These are phyloP conservation scores for Sphenopsis melanotis DNA, from an alignment of 2,797 vertebrate genomes.

Conservation along the genomic window DNA sequence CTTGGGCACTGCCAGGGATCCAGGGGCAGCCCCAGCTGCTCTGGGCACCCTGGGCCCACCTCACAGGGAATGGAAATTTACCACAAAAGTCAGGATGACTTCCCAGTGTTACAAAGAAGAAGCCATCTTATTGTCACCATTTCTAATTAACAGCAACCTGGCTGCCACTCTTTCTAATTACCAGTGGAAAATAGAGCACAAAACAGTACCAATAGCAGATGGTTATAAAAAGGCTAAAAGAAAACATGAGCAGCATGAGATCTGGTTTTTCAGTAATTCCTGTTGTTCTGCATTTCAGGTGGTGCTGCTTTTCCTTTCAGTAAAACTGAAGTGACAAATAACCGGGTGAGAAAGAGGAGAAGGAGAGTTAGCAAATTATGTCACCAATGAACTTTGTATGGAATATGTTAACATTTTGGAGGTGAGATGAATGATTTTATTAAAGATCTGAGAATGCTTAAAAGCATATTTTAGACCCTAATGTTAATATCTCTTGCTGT, in stretches of 20 bases:
- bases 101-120: background rate
- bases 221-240: constrained; percentile 56
- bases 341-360: constrained; percentile 21
- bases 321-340: constrained; percentile 47
- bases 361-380: constrained; percentile 38
- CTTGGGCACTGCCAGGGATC: background rate
- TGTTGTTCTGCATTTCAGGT: constrained; percentile 42
- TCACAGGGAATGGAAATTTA: background rate
- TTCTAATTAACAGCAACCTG: constrained; percentile 39
- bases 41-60: background rate
- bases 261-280: constrained; percentile 37
- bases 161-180: constrained; percentile 24
- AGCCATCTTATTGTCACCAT: background rate
- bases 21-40: background rate
- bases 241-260: constrained; percentile 59
- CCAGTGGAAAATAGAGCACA: constrained; percentile 26
- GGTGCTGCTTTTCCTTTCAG: background rate
- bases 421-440: background rate
- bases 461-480: background rate
- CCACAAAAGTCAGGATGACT: background rate
- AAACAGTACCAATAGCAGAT: constrained; percentile 46
- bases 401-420: constrained; percentile 29
- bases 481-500: background rate
- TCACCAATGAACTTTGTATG: background rate
- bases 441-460: background rate